A percentile compares a stretch with the other conserved stretches of the same genome.
Evolutionary conservation across 2,113 vertebrate species (phyloP).

Genomic region (Greenwoodochromis staneri): DNA sequence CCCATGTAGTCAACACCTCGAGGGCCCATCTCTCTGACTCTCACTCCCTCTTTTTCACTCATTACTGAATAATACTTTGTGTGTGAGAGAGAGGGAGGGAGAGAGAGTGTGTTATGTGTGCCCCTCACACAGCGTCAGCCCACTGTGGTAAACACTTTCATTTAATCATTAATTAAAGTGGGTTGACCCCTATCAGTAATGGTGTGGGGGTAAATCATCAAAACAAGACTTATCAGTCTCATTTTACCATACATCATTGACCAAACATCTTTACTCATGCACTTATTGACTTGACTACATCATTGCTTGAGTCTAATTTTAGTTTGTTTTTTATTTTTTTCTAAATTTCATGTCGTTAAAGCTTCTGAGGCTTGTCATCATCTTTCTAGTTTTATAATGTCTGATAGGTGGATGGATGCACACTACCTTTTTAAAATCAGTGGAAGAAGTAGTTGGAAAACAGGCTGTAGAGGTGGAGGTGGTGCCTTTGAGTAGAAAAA

Average conservation of each 20-base stretch:
- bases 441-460: neutral
- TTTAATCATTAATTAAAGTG: neutral
- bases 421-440: neutral
- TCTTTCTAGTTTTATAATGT: neutral
- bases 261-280: neutral
- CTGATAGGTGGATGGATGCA: neutral
- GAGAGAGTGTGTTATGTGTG: neutral
- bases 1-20: neutral
- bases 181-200: neutral
- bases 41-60: neutral
- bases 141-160: neutral
- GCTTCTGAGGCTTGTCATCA: neutral
- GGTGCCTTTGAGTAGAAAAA: neutral
- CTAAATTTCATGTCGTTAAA: neutral
- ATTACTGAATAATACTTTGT: neutral
- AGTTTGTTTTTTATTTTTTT: neutral
- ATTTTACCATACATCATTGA: neutral
- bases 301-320: neutral
- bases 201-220: neutral
- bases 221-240: neutral
- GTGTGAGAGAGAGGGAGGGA: neutral
- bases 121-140: neutral
- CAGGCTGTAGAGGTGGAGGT: neutral
- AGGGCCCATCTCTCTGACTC: neutral
- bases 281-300: neutral